Evolutionary conservation across 2,888 invertebrate genomes (phyloP).

Genomic region (Lymantria dispar): DNA sequence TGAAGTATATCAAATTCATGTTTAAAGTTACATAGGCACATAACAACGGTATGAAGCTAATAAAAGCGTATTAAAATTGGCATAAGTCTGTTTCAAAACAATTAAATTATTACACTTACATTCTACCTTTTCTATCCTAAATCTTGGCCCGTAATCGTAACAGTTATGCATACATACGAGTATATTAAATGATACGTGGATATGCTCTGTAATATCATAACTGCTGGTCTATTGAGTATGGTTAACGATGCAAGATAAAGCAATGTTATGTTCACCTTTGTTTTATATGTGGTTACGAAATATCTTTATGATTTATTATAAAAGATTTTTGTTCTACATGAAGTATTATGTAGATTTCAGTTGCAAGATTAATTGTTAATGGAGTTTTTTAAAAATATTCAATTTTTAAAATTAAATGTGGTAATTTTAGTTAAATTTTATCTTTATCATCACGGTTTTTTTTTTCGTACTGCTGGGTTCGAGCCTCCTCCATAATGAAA

Average conservation of each 20-base stretch:
- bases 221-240: not conserved
- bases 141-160: not conserved
- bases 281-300: not conserved
- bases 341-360: no score
- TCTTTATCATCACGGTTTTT: no score
- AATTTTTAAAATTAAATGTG: no score
- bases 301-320: not conserved
- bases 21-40: no score
- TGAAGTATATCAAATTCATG: no score
- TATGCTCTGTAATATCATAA: not conserved
- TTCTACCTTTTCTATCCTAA: not conserved
- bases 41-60: no score
- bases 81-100: not conserved
- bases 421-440: no score
- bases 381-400: no score
- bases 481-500: no score
- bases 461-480: no score
- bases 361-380: no score
- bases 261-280: not conserved
- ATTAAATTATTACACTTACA: not conserved
- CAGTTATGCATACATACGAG: not conserved
- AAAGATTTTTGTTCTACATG: not conserved
- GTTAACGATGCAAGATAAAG: not conserved
- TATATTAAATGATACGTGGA: not conserved
- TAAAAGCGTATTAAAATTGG: no score